A percentile compares a stretch with the other conserved stretches of the same genome.
Conservation (phyloP, 2,888 invertebrate genomes). For the Callyntrura guangdongensis region DNA sequence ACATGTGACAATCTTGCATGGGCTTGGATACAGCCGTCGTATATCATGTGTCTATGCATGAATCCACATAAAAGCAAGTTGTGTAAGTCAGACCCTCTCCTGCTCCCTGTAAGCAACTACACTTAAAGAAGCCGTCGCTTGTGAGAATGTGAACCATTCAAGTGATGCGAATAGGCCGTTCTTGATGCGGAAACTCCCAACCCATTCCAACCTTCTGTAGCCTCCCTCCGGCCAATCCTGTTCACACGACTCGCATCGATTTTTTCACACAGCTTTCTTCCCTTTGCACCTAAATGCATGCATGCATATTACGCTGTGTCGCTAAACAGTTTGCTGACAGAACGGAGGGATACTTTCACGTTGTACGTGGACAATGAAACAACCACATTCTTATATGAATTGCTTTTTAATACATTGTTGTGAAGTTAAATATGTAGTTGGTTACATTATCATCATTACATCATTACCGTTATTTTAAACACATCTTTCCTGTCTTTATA, state of each 20-base stretch:
- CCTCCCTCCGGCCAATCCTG: conserved; percentile 84
- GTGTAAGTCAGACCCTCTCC: neutral
- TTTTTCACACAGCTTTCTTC: conserved; percentile 65
- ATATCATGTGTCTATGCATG: neutral
- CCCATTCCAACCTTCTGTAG: conserved; percentile 82
- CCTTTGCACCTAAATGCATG: conserved; percentile 3
- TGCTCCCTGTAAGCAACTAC: conserved; percentile 57
- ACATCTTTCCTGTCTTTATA: too few relatives aligned
- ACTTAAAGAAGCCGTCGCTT: conserved; percentile 79
- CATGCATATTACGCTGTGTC: conserved; percentile 9
- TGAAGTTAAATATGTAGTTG: too few relatives aligned
- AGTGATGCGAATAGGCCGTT: conserved; percentile 82
- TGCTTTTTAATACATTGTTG: too few relatives aligned
- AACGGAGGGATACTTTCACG: neutral
- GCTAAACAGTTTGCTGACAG: neutral
- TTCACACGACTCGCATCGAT: conserved; percentile 83
- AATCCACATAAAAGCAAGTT: conserved; percentile 1
- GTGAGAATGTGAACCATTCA: conserved; percentile 78
- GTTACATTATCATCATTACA: too few relatives aligned
- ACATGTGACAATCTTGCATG: neutral
- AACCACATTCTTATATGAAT: too few relatives aligned
- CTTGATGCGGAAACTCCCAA: conserved; percentile 82
- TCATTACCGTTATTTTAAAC: too few relatives aligned
- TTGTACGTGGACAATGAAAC: neutral
- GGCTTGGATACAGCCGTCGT: neutral